Percentiles rank a stretch among this genome's conserved stretches.
phyloP scores from a whole-genome alignment of 2,888 invertebrate species.

The Acleris cristana region DNA sequence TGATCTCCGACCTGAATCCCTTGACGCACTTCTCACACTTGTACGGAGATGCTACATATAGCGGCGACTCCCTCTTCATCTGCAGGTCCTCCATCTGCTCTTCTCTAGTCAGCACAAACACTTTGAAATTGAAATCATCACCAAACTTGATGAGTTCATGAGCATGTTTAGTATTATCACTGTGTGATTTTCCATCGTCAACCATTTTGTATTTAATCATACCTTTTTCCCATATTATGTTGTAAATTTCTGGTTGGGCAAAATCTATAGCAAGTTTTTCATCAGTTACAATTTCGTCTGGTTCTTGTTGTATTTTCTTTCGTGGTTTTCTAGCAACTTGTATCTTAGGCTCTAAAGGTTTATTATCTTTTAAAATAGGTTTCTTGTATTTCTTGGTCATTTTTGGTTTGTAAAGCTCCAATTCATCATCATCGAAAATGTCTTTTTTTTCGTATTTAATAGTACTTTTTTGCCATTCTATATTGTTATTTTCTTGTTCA shows the following conservation, averaged over 20 bases:
- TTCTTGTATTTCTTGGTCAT: constrained; percentile 16
- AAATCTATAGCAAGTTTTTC: background rate
- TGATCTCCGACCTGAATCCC: constrained; percentile 30
- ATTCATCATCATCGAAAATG: no score
- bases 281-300: background rate
- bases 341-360: background rate
- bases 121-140: constrained; percentile 22
- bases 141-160: constrained; percentile 23
- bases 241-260: background rate
- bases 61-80: constrained; percentile 16
- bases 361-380: background rate
- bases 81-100: constrained; percentile 37
- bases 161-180: background rate
- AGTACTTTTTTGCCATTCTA: no score
- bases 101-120: constrained; percentile 28
- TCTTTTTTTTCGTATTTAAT: no score
- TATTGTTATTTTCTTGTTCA: no score
- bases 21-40: constrained; percentile 40
- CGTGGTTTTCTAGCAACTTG: background rate
- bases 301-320: background rate
- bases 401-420: constrained; percentile 4
- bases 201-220: background rate
- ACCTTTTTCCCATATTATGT: background rate
- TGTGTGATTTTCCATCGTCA: background rate
- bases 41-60: constrained; percentile 30